Evolutionary conservation across 2,797 vertebrate species (phyloP), one percentile per base, ranked within the genome.

Genomic region (Clarias platycephalus): DNA sequence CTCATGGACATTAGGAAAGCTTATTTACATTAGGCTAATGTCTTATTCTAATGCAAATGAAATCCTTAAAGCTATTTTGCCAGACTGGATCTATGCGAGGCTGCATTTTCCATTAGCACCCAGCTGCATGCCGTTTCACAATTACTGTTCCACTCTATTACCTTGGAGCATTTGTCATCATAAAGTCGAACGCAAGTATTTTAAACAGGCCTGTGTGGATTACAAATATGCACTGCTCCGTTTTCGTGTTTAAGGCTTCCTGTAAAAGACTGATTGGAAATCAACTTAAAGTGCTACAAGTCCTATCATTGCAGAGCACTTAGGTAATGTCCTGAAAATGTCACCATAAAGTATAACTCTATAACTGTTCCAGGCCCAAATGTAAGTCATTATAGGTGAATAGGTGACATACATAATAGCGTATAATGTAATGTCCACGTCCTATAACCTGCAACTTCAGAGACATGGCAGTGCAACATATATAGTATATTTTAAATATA

Each of bases 41-140:
- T 89, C 90, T 92, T 85, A 91, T 91, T 86, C 90, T 90, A 91
- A 91, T 92, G 87, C 89, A 90, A 92, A 91, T 92, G 71, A 86
- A 87, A 90, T 90, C 87, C 78, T 28, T 90, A 88, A 89, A 92
- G 87, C 88, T 83, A 67, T 88, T 88, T 88, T 77, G 58, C 87
- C 80, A 88, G 83, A 84, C 89, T 91, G 88, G 82, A 88, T 83
- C 86, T 89, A 87, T 89, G 75, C 72, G 75, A 15, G 86, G 67
- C 86, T 90, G 80, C 83, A 86, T 88, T 91, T 92, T 86, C 85
- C 87, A 89, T 92, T 91, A 87, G 86, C 87, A 83, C 84, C 77
- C 89, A 85, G 87, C 83, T 88, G 83, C 83, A 81, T 74, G 71
- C 80, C 84, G 79, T 88, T 89, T 86, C 83, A 88, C 81, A 79